These are phyloP conservation scores for Phasianus colchicus DNA, from an alignment of 2,113 vertebrate genomes.

Conservation along the genomic window DNA sequence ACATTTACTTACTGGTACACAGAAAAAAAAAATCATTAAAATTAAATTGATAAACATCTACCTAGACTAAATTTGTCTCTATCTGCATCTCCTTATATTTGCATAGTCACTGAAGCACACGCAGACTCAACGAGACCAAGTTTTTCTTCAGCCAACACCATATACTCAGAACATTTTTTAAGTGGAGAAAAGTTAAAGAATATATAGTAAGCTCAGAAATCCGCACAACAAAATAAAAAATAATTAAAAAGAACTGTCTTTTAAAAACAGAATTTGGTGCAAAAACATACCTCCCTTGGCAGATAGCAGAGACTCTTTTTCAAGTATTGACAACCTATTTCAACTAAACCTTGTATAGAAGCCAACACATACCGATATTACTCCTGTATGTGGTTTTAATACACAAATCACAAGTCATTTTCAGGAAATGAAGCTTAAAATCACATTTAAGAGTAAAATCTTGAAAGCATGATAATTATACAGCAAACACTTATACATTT, in stretches of 20 bases:
- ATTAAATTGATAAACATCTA: background rate
- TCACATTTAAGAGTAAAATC: background rate
- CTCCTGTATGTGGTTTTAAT: background rate
- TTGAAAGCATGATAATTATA: background rate
- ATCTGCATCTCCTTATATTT: constrained; percentile 10
- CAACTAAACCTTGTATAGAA: background rate
- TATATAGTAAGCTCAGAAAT: background rate
- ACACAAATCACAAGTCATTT: background rate
- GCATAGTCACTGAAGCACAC: background rate
- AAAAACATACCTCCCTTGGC: rapidly evolving
- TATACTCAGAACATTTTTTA: background rate
- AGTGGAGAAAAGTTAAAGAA: background rate
- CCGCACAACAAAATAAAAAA: background rate
- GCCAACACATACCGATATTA: background rate
- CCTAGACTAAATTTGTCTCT: background rate
- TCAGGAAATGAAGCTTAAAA: background rate
- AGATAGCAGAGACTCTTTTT: background rate
- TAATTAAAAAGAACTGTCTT: background rate
- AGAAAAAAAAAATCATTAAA: background rate
- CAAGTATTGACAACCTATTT: background rate
- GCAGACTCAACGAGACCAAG: background rate
- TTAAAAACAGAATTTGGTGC: background rate
- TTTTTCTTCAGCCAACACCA: background rate
- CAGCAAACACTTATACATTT: background rate
- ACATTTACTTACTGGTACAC: background rate